Conservation (phyloP, 1,140 invertebrate species). For the Gryllus bimaculatus region DNA sequence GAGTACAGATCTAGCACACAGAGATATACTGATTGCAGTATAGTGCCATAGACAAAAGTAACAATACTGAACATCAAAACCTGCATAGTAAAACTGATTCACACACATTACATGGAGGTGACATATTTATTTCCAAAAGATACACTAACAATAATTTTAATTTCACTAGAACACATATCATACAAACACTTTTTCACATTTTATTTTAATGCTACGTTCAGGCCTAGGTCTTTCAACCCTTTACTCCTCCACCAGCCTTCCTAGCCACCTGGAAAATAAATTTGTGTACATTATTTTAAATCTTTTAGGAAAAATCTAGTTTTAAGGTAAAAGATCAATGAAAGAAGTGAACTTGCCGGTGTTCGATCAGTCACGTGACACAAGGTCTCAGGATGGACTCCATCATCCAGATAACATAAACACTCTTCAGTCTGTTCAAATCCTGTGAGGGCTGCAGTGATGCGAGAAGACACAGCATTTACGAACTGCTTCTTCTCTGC, state of each 20-base stretch:
- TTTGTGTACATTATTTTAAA: background rate
- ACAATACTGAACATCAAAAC: background rate
- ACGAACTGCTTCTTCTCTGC: background rate
- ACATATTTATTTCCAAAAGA: background rate
- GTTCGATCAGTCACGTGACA: background rate
- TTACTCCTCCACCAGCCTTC: background rate
- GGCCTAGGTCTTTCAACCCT: background rate
- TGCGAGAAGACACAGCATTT: background rate
- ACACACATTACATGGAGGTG: background rate
- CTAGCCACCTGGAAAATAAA: background rate
- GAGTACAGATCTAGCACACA: background rate
- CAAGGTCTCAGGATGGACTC: background rate
- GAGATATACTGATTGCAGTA: background rate
- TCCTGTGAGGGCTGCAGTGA: background rate
- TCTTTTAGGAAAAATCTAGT: too few species aligned
- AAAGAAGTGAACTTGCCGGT: background rate
- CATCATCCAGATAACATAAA: background rate
- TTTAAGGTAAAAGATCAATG: background rate
- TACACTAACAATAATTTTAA: background rate
- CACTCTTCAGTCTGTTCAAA: background rate
- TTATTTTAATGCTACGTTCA: background rate
- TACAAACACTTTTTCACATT: background rate
- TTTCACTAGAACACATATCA: constrained; percentile 5
- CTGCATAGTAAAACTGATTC: background rate
- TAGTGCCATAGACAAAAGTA: background rate